Conservation (phyloP, 1,140 invertebrate genomes). For the Drosophila watanabei region DNA sequence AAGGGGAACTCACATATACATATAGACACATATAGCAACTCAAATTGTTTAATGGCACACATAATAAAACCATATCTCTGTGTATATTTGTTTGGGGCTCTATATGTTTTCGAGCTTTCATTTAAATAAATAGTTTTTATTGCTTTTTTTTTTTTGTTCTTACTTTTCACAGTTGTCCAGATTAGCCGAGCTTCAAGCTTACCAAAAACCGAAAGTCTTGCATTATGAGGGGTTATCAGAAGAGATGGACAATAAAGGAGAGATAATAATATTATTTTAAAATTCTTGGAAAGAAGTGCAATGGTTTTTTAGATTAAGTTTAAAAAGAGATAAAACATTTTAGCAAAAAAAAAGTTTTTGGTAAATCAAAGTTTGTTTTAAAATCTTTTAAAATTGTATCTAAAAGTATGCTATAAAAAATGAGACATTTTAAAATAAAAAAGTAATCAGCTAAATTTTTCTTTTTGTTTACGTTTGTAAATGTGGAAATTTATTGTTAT, state of each 20-base stretch:
- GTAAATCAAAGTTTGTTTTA: no score
- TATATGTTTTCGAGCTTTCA: slow-evolving; percentile 44
- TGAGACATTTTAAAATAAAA: no score
- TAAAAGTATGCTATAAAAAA: no score
- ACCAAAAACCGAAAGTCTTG: slow-evolving; percentile 11
- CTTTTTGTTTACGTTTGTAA: no score
- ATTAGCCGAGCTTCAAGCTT: slow-evolving; percentile 31
- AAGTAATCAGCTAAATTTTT: no score
- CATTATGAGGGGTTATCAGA: background rate
- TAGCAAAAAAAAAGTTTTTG: no score
- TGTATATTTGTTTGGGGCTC: slow-evolving; percentile 28
- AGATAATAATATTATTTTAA: background rate
- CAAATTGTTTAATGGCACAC: slow-evolving; percentile 71
- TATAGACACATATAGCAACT: slow-evolving; percentile 15
- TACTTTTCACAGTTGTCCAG: slow-evolving; percentile 22
- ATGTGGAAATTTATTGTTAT: no score
- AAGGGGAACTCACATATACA: no score
- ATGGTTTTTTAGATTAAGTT: background rate
- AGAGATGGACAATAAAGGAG: background rate
- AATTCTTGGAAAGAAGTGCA: background rate
- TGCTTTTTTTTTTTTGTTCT: slow-evolving; percentile 32
- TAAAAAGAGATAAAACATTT: no score
- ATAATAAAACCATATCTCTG: slow-evolving; percentile 40
- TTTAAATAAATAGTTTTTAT: slow-evolving; percentile 55
- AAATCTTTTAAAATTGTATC: no score